Evolutionary conservation across 2,888 invertebrate species (phyloP).

Genomic region (Chirona hameri): DNA sequence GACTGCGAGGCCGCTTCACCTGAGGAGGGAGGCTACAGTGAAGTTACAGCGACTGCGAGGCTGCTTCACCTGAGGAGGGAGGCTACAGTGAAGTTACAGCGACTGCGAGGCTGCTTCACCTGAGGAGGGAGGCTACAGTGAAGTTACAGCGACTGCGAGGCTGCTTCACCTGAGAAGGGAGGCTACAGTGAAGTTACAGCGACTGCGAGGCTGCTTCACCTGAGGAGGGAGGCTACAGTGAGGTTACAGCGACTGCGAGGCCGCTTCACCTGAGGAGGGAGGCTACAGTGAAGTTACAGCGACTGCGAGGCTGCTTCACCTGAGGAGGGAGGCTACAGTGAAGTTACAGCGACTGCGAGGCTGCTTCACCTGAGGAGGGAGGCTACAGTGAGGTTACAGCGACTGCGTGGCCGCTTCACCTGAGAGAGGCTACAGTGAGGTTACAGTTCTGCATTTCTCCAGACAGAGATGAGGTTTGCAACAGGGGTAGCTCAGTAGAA

Average conservation of each 20-base stretch:
- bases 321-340: background rate
- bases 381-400: too few relatives aligned
- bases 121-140: background rate
- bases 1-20: conserved; percentile 4
- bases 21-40: background rate
- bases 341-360: conserved; percentile 10
- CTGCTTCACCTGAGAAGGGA: background rate
- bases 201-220: conserved; percentile 1
- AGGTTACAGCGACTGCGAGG: conserved; percentile 10
- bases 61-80: background rate
- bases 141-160: conserved; percentile 10
- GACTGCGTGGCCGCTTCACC: conserved; percentile 4
- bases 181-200: too few relatives aligned
- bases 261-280: background rate
- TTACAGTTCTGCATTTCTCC: too few relatives aligned
- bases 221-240: background rate
- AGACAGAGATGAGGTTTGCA: too few relatives aligned
- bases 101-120: conserved; percentile 1
- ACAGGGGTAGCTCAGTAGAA: too few relatives aligned
- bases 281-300: too few relatives aligned
- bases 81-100: too few relatives aligned
- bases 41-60: conserved; percentile 10
- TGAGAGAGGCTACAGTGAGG: background rate
- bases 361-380: background rate
- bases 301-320: conserved; percentile 1